Evolutionary conservation across 2,888 invertebrate species (phyloP).

Genomic region (Cyrtodaria siliqua): DNA sequence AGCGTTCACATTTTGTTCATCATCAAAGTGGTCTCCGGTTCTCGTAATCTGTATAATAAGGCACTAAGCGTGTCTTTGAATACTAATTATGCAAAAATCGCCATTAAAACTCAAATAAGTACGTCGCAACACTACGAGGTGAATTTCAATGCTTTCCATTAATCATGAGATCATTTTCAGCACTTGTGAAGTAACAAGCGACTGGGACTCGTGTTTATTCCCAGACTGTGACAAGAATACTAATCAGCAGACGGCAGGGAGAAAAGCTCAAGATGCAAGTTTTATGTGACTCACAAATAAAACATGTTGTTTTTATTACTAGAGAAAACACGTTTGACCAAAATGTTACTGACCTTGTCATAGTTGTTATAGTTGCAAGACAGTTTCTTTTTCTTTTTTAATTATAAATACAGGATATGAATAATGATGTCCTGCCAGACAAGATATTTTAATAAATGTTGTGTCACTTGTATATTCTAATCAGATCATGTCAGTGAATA

Average conservation of each 20-base stretch:
- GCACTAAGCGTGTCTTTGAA: slow-evolving; percentile 31
- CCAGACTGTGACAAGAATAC: slow-evolving; percentile 50
- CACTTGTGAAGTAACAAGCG: slow-evolving; percentile 53
- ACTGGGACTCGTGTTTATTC: slow-evolving; percentile 46
- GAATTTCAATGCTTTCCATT: slow-evolving; percentile 59
- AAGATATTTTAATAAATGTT: too few relatives aligned
- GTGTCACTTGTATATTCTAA: too few relatives aligned
- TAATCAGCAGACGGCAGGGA: slow-evolving; percentile 12
- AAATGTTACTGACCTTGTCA: too few relatives aligned
- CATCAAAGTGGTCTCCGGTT: slow-evolving; percentile 34
- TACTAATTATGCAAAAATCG: slow-evolving; percentile 53
- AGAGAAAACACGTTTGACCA: too few relatives aligned
- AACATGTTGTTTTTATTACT: too few relatives aligned
- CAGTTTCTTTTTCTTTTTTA: too few relatives aligned
- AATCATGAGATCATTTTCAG: slow-evolving; percentile 55
- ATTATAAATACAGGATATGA: too few relatives aligned
- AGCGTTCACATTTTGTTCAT: slow-evolving; percentile 22
- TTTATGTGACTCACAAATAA: too few relatives aligned
- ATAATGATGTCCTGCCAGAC: too few relatives aligned
- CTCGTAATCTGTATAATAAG: slow-evolving; percentile 50
- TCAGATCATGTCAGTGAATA: too few relatives aligned
- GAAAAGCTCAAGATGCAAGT: too few relatives aligned
- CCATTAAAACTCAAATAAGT: slow-evolving; percentile 51
- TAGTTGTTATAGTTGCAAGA: too few relatives aligned
- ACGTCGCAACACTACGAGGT: slow-evolving; percentile 40